Percentiles rank a stretch among this genome's conserved stretches.
Conservation (phyloP, 2,888 invertebrate species). For the Noctua pronuba region DNA sequence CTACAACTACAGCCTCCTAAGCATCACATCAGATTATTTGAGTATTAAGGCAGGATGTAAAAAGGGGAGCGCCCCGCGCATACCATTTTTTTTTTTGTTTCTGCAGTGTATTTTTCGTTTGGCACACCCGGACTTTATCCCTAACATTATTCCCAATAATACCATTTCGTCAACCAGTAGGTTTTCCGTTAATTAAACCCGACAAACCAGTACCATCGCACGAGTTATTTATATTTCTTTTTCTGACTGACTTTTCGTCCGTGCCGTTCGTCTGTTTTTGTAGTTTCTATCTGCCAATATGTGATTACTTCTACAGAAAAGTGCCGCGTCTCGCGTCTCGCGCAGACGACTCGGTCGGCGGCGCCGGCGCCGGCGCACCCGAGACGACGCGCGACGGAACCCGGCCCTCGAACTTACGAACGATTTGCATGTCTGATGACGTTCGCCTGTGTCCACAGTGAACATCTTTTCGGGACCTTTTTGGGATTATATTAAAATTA, state of each 20-base stretch:
- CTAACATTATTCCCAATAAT: no score
- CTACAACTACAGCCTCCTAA: no score
- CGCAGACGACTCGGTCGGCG: slow-evolving; percentile 21
- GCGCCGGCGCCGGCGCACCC: slow-evolving; percentile 60
- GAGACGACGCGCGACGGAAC: slow-evolving; percentile 55
- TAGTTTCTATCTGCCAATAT: neutral
- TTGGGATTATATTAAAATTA: neutral
- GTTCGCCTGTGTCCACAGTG: slow-evolving; percentile 43
- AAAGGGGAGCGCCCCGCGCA: neutral
- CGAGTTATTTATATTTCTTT: neutral
- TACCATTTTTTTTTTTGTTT: no score
- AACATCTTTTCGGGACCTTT: neutral
- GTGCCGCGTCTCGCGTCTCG: neutral
- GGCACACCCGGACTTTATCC: no score
- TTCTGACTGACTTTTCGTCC: neutral
- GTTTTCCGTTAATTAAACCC: neutral
- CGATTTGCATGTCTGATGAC: slow-evolving; percentile 55
- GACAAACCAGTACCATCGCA: neutral
- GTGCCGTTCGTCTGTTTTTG: neutral
- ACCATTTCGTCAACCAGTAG: no score
- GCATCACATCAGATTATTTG: no score
- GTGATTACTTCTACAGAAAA: slow-evolving; percentile 30
- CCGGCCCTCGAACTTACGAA: slow-evolving; percentile 53
- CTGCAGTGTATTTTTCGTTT: no score
- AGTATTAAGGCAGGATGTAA: neutral